Base-by-base conservation (phyloP, 2,888 invertebrate genomes). In the Resseliella maxima region DNA sequence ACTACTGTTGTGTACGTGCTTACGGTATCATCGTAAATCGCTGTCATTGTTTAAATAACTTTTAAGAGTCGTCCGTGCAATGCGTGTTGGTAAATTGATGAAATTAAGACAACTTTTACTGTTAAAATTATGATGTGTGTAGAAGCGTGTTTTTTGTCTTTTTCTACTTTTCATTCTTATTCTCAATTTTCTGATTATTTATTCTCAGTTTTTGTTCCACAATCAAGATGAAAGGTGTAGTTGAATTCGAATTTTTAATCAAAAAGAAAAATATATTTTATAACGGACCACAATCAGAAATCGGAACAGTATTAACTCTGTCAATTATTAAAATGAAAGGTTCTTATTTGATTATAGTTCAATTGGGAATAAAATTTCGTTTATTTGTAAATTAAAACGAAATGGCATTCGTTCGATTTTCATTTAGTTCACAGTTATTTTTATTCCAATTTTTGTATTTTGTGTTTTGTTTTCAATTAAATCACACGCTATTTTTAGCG, bases 11-110 rank as follows among this genome's bases (percentile, higher is more conserved):
- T n/a, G 72, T 27, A 72, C 72, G 72, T 72, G 72, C 72, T 72
- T 72, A 72, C 72, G 72, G 72, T 72, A 72, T 72, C 72, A 72
- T 72, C 72, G n/a, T n/a, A 72, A 72, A 72, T 72, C 72, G 31
- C 72, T 72, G 27, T 72, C 59, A 59, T 59, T 59, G 59, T 59
- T 59, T n/a, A 59, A 59, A 59, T 24, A 59, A 59, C 59, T 59
- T 24, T 59, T 59, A 59, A 24, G n/a, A 18, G 24, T 10, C 59
- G n/a, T 59, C 59, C 59, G 59, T 24, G 50, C 15, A 18, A 50
- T 50, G 59, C 59, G 72, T 72, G 72, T 18, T 3, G 31, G 5
- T 31, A 72, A 72, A 72, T 72, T 15, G 72, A 72, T 72, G 72
- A 72, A 31, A 72, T 72, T 31, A 72, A 72, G 18, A 72, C 31